Conservation (phyloP, 2,113 vertebrate species). For the Sylvia atricapilla region DNA sequence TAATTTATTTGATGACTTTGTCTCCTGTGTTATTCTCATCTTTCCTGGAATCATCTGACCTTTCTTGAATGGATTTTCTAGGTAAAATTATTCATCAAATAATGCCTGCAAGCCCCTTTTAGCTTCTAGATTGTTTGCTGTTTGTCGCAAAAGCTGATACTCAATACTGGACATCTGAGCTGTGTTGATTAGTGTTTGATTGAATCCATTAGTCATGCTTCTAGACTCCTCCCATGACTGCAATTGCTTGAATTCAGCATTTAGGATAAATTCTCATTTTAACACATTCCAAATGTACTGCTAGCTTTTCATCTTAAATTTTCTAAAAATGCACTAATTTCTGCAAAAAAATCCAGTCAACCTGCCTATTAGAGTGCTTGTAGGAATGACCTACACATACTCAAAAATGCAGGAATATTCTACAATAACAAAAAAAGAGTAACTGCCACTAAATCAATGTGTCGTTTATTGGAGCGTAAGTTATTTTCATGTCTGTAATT, state of each 20-base stretch:
- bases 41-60: conserved; percentile 33
- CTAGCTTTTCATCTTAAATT: neutral
- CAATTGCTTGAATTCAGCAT: neutral
- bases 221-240: neutral
- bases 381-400: neutral
- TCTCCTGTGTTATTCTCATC: neutral
- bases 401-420: neutral
- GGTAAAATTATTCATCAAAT: conserved; percentile 24
- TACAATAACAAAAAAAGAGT: neutral
- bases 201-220: conserved; percentile 5
- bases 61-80: neutral
- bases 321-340: neutral
- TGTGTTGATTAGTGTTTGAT: conserved; percentile 18
- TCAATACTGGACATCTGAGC: neutral
- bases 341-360: neutral
- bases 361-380: neutral
- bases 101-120: neutral
- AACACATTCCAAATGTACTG: neutral
- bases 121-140: neutral
- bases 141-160: conserved; percentile 12
- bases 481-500: neutral
- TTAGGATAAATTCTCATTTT: neutral
- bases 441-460: neutral
- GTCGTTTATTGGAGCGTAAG: neutral
- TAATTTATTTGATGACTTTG: conserved; percentile 47